phyloP scores from a whole-genome alignment of 1,140 invertebrate species.

The Belonocnema kinseyi region DNA sequence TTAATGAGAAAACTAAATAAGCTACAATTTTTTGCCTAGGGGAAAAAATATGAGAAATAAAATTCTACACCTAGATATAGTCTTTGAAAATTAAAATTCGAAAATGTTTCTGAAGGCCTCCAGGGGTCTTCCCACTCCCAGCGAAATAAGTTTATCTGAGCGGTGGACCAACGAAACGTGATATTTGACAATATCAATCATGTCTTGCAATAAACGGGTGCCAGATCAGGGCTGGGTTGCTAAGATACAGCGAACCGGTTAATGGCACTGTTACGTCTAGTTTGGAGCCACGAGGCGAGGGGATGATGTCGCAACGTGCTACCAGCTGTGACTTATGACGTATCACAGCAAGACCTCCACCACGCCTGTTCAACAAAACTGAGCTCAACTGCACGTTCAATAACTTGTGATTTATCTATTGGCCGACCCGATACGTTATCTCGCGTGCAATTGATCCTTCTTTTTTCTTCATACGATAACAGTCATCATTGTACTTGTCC shows the following conservation, averaged over 20 bases:
- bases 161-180: too few species aligned
- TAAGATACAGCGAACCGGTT: conserved; percentile 67
- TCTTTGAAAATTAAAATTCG: too few species aligned
- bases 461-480: neutral
- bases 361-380: conserved; percentile 48
- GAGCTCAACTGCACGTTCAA: conserved; percentile 56
- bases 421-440: conserved; percentile 34
- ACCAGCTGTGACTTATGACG: conserved; percentile 71
- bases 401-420: conserved; percentile 64
- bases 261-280: conserved; percentile 67
- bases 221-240: conserved; percentile 51
- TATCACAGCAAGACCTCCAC: conserved; percentile 60
- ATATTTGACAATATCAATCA: conserved; percentile 63
- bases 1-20: too few species aligned
- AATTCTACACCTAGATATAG: too few species aligned
- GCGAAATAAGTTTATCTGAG: too few species aligned
- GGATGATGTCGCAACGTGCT: conserved; percentile 66
- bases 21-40: too few species aligned
- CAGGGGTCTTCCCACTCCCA: too few species aligned
- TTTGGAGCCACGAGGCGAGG: conserved; percentile 40
- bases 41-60: too few species aligned
- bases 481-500: neutral
- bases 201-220: conserved; percentile 63
- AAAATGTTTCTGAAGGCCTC: too few species aligned
- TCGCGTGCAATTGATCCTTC: neutral